A percentile compares a stretch with the other conserved stretches of the same genome.
Conservation (phyloP, 2,797 vertebrate species). For the Poeciliopsis infans region DNA sequence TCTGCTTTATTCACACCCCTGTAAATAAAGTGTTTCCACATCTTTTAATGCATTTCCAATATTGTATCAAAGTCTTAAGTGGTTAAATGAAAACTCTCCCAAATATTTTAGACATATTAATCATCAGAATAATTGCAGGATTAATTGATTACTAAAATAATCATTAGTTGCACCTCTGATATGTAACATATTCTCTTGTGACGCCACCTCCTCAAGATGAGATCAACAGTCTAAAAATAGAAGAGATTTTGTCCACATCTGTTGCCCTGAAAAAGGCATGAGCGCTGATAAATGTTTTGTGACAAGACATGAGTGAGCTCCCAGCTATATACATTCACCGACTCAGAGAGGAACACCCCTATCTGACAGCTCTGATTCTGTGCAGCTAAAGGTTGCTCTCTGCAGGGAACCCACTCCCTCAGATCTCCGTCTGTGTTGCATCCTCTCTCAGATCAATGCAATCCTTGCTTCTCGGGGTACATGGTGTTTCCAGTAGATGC, state of each 20-base stretch:
- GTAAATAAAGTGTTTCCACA: too few relatives aligned
- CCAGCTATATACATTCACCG: conserved; percentile 16
- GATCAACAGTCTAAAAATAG: neutral
- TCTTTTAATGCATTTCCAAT: too few relatives aligned
- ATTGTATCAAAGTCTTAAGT: too few relatives aligned
- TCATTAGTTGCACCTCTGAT: too few relatives aligned
- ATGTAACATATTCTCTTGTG: neutral
- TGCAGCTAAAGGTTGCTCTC: conserved; percentile 63
- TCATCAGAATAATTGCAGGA: too few relatives aligned
- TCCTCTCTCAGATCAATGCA: conserved; percentile 70
- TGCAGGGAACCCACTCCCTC: conserved; percentile 51
- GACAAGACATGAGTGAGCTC: conserved; percentile 10
- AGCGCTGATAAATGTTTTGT: conserved; percentile 13
- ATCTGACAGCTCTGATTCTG: conserved; percentile 36
- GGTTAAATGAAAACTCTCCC: too few relatives aligned
- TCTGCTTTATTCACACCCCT: too few relatives aligned
- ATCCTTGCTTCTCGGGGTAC: conserved; percentile 68
- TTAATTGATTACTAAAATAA: too few relatives aligned
- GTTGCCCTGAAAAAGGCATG: neutral
- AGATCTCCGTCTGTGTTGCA: conserved; percentile 56
- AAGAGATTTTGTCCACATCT: neutral
- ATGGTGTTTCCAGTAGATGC: conserved; percentile 67
- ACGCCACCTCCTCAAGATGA: neutral
- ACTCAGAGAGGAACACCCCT: conserved; percentile 25
- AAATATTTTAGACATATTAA: too few relatives aligned